Conservation (phyloP, 1,140 invertebrate species). For the Bombus impatiens region DNA sequence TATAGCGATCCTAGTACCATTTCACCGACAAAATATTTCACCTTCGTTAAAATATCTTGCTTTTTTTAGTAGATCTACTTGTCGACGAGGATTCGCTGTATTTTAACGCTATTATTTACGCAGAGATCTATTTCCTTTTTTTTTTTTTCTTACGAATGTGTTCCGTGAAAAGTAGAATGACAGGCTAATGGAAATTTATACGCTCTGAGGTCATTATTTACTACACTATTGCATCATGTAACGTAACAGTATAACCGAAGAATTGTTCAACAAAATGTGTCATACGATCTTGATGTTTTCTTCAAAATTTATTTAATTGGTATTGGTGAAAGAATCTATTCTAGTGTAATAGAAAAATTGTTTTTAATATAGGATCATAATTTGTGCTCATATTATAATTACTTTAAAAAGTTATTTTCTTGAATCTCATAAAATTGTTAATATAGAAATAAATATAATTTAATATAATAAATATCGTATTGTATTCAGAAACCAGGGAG, state of each 20-base stretch:
- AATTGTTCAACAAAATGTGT: not conserved
- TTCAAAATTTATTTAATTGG: too few relatives aligned
- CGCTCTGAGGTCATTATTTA: not conserved
- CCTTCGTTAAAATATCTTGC: not conserved
- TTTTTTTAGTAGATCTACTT: too few relatives aligned
- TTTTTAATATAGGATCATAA: too few relatives aligned
- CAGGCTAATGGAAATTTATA: not conserved
- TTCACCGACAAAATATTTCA: not conserved
- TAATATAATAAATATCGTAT: too few relatives aligned
- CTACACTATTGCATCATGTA: not conserved
- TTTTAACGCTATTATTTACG: not conserved
- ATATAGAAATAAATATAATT: too few relatives aligned
- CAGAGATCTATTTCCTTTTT: not conserved
- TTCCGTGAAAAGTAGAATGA: not conserved
- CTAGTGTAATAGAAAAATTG: too few relatives aligned
- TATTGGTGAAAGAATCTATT: too few relatives aligned
- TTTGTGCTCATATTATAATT: too few relatives aligned
- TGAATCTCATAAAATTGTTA: too few relatives aligned
- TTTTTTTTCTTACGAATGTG: not conserved
- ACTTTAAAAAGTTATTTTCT: too few relatives aligned
- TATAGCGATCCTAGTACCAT: conserved; percentile 20
- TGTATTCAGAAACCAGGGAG: not conserved
- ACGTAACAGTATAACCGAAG: not conserved
- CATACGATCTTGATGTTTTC: not conserved
- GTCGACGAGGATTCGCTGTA: not conserved